These are phyloP conservation scores for Peribatodes rhomboidaria DNA, from an alignment of 2,888 invertebrate species.

Conservation along the genomic window DNA sequence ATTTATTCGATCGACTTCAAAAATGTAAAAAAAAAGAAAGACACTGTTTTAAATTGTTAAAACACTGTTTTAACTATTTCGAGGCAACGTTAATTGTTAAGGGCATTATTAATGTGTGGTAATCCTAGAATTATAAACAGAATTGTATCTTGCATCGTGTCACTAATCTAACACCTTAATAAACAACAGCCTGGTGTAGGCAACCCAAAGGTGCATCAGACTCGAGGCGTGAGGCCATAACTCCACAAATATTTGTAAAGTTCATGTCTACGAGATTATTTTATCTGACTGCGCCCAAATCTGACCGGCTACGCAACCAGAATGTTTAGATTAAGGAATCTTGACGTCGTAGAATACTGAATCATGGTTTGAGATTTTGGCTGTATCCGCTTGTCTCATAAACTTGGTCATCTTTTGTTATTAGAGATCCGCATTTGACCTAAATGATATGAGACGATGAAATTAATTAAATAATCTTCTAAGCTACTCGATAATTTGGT, in stretches of 20 bases:
- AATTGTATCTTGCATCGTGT: not conserved
- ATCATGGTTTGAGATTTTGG: constrained; percentile 32
- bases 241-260: constrained; percentile 76
- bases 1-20: too few species aligned
- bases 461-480: too few species aligned
- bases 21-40: too few species aligned
- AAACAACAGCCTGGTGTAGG: constrained; percentile 35
- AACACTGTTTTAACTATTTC: too few species aligned
- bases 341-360: constrained; percentile 40
- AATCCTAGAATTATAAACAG: too few species aligned
- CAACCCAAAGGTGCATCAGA: constrained; percentile 39
- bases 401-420: constrained; percentile 24
- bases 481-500: too few species aligned
- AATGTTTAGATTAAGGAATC: constrained; percentile 47
- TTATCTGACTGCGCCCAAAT: constrained; percentile 74
- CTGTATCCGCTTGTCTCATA: constrained; percentile 27
- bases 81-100: too few species aligned
- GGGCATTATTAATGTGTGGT: too few species aligned
- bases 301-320: constrained; percentile 62
- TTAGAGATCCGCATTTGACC: not conserved
- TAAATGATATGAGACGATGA: too few species aligned
- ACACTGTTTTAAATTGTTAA: too few species aligned
- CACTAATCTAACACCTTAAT: constrained; percentile 16
- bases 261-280: constrained; percentile 70
- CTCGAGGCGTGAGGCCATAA: constrained; percentile 60